Evolutionary conservation across 64 coral and sea anemone species (phyloP).

Genomic region (Dendrophyllia cribrosa): DNA sequence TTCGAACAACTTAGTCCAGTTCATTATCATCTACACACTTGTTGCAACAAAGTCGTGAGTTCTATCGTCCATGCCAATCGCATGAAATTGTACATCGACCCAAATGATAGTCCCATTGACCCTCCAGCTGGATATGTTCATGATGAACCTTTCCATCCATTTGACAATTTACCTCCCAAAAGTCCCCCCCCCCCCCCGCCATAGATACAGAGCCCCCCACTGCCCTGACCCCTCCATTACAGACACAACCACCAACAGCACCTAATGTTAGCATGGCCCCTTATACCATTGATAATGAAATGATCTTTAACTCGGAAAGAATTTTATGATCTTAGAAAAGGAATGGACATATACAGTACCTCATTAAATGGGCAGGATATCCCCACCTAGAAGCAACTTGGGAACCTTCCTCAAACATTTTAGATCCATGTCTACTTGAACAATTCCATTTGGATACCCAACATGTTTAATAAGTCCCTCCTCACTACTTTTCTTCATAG

Average conservation of each 20-base stretch:
- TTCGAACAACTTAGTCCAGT: not conserved
- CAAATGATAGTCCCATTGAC: not conserved
- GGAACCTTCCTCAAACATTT: constrained; percentile 51
- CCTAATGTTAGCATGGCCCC: too few species aligned
- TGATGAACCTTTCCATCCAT: not conserved
- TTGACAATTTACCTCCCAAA: not conserved
- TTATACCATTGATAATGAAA: not conserved
- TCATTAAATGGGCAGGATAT: constrained; percentile 61
- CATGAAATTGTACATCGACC: constrained; percentile 57
- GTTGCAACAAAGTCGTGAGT: constrained; percentile 10
- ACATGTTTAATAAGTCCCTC: not conserved
- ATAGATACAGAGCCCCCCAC: too few species aligned
- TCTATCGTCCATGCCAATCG: constrained; percentile 51
- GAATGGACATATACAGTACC: constrained; percentile 11
- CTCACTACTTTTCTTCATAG: not conserved
- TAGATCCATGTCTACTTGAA: constrained; percentile 16
- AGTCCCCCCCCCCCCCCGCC: too few species aligned
- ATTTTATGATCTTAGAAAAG: not conserved
- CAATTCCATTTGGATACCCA: not conserved
- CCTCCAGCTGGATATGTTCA: not conserved
- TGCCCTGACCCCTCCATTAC: too few species aligned
- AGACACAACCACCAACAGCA: too few species aligned
- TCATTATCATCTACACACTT: constrained; percentile 50
- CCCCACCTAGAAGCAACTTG: not conserved
- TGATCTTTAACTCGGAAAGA: constrained; percentile 37